Conservation (phyloP, 2,113 vertebrate genomes). For the Carassius auratus region DNA sequence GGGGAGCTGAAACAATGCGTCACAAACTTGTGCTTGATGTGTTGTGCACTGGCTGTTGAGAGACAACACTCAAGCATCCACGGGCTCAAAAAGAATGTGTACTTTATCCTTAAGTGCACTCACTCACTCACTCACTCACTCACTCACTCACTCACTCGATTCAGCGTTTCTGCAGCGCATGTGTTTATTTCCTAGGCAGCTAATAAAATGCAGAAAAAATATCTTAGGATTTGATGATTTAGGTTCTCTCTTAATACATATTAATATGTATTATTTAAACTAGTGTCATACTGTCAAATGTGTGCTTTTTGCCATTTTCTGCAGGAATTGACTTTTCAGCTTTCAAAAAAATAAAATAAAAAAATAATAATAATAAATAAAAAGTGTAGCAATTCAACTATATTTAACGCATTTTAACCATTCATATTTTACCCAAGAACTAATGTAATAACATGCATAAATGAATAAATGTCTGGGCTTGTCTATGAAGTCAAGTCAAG, state of each 20-base stretch:
- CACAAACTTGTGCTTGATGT: slow-evolving; percentile 22
- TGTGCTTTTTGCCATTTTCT: too few relatives aligned
- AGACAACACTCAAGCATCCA: background rate
- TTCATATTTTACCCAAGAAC: background rate
- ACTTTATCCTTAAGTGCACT: background rate
- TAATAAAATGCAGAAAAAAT: background rate
- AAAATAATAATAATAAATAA: too few relatives aligned
- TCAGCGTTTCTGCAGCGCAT: background rate
- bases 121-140: background rate
- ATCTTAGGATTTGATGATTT: too few relatives aligned
- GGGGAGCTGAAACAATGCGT: slow-evolving; percentile 16
- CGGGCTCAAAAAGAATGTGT: background rate
- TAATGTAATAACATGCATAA: too few relatives aligned
- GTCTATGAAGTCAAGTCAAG: too few relatives aligned
- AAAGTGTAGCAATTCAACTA: background rate
- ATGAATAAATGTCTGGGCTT: too few relatives aligned
- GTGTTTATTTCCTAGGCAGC: background rate
- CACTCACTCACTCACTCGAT: background rate
- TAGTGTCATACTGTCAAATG: too few relatives aligned
- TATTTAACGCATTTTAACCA: background rate
- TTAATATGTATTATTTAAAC: too few relatives aligned
- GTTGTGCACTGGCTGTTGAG: background rate
- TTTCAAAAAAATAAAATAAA: background rate
- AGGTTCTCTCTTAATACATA: too few relatives aligned
- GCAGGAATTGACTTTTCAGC: background rate